Percentiles rank a stretch among this genome's conserved stretches.
Conservation (phyloP, 2,888 invertebrate species). For the Platycnemis pennipes region DNA sequence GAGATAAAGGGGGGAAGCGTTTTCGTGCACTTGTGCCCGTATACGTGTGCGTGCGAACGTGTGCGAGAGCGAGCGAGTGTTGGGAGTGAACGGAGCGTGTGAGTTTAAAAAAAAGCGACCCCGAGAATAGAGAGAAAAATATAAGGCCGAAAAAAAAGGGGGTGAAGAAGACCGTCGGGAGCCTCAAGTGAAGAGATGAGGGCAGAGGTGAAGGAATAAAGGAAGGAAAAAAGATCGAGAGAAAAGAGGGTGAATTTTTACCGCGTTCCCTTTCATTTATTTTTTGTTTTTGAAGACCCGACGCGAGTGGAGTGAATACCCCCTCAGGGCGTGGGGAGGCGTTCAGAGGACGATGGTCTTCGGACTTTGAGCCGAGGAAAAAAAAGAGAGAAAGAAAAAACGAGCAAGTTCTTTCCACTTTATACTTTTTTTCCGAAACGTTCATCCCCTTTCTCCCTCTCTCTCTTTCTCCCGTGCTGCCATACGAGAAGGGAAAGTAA, state of each 20-base stretch:
- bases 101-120: neutral
- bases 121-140: neutral
- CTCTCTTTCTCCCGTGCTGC: neutral
- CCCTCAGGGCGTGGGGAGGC: neutral
- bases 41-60: neutral
- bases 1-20: neutral
- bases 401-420: neutral
- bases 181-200: neutral
- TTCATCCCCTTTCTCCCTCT: neutral
- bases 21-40: neutral
- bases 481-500: neutral
- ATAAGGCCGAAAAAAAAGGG: neutral
- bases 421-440: neutral
- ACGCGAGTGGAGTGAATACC: slow-evolving; percentile 8
- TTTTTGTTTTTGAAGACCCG: neutral
- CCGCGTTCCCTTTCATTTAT: too few relatives aligned
- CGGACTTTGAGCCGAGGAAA: neutral
- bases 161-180: neutral
- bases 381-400: neutral
- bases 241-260: neutral
- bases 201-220: neutral
- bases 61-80: neutral
- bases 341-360: neutral
- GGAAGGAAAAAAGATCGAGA: too few relatives aligned
- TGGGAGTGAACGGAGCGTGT: neutral